Evolutionary conservation across 2,888 invertebrate species (phyloP).

Genomic region (Baccha elongata): DNA sequence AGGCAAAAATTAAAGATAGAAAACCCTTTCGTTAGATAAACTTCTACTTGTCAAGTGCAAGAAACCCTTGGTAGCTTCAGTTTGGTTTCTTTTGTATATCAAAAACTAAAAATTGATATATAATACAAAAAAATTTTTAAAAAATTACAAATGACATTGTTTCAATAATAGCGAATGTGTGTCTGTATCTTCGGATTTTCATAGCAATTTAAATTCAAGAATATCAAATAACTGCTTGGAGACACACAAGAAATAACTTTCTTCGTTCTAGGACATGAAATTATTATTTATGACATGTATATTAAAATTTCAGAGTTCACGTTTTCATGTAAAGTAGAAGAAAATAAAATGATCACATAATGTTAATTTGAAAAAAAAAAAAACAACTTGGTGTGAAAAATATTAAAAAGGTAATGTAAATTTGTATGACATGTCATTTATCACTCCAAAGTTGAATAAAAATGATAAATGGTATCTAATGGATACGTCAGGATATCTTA

Average conservation of each 20-base stretch:
- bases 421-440: slow-evolving; percentile 63
- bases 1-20: too few relatives aligned
- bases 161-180: too few relatives aligned
- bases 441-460: slow-evolving; percentile 62
- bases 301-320: slow-evolving; percentile 30
- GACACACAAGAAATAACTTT: too few relatives aligned
- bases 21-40: too few relatives aligned
- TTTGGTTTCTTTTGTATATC: too few relatives aligned
- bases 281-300: slow-evolving; percentile 51
- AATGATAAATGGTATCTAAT: slow-evolving; percentile 71
- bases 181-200: too few relatives aligned
- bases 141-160: too few relatives aligned
- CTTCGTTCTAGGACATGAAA: slow-evolving; percentile 26
- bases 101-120: too few relatives aligned
- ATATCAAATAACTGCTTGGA: slow-evolving; percentile 34
- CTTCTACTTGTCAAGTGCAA: too few relatives aligned
- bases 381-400: slow-evolving; percentile 36
- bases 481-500: slow-evolving; percentile 64
- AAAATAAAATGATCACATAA: slow-evolving; percentile 49
- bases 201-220: too few relatives aligned
- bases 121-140: too few relatives aligned
- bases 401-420: slow-evolving; percentile 44
- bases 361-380: slow-evolving; percentile 38
- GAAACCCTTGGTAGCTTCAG: too few relatives aligned
- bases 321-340: slow-evolving; percentile 26